Conservation (phyloP, 92 coral and sea anemone genomes). For the Hydrozoanthus gracilis region DNA sequence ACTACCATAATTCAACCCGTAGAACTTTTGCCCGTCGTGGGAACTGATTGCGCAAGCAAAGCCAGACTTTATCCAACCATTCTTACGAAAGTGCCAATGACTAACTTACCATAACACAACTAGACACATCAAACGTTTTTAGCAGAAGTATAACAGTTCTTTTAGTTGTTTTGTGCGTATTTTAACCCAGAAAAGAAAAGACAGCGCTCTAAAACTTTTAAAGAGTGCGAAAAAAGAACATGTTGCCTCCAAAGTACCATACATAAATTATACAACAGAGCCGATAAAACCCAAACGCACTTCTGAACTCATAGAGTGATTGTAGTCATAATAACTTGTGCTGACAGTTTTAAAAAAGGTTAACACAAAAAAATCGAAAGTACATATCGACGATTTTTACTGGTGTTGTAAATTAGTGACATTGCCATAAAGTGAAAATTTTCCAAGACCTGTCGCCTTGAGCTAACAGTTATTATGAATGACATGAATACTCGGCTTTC, state of each 20-base stretch:
- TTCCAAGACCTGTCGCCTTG: background rate
- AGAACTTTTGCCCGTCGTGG: no score
- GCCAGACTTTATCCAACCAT: no score
- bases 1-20: no score
- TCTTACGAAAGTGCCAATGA: no score
- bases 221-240: background rate
- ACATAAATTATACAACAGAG: background rate
- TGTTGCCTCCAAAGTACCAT: background rate
- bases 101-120: no score
- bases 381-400: background rate
- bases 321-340: no score
- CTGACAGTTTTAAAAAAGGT: background rate
- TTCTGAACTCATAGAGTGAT: no score
- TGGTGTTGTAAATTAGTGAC: background rate
- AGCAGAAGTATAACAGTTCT: background rate
- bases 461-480: background rate
- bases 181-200: background rate
- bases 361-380: background rate
- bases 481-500: constrained; percentile 35
- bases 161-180: background rate
- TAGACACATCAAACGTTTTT: no score
- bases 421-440: background rate
- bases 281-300: no score
- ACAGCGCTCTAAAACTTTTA: background rate
- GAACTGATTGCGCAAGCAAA: no score